Evolutionary conservation across 92 coral and sea anemone species (phyloP).

Genomic region (Nematostella vectensis): DNA sequence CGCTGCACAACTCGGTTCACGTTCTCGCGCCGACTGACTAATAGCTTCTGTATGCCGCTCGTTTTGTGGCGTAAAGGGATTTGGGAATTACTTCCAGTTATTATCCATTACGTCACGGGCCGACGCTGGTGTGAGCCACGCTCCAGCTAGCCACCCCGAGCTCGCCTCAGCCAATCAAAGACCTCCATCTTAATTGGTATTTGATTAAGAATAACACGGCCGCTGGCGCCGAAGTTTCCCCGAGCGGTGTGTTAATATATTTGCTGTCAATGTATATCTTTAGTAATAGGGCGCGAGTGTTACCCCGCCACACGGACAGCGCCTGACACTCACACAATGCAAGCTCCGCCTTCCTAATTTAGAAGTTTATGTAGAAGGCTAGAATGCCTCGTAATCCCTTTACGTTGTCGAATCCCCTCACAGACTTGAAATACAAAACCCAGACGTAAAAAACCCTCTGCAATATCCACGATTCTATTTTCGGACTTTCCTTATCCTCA

Average conservation of each 20-base stretch:
- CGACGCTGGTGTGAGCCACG: constrained; percentile 69
- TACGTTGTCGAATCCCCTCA: constrained; percentile 38
- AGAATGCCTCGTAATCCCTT: constrained; percentile 53
- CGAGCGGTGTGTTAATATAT: constrained; percentile 30
- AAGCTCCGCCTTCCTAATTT: constrained; percentile 84
- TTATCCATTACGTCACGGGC: constrained; percentile 89
- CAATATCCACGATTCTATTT: constrained; percentile 5
- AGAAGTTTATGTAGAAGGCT: constrained; percentile 59
- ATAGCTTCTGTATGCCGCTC: constrained; percentile 65
- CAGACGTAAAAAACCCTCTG: background rate
- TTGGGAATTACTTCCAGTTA: constrained; percentile 98
- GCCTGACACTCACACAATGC: constrained; percentile 49
- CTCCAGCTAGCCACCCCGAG: constrained; percentile 64
- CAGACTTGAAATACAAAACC: too few relatives aligned
- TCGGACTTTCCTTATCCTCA: constrained; percentile 3
- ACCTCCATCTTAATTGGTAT: constrained; percentile 49
- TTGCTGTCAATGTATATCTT: constrained; percentile 63
- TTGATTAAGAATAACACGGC: constrained; percentile 74
- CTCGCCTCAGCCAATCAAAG: constrained; percentile 47
- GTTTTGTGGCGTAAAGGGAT: constrained; percentile 99
- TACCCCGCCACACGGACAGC: constrained; percentile 51
- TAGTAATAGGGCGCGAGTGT: constrained; percentile 48
- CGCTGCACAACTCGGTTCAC: background rate
- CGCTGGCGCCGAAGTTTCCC: constrained; percentile 57
- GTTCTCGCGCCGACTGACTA: constrained; percentile 69